Conservation (phyloP, 2,888 invertebrate genomes). For the Polydrusus cervinus region DNA sequence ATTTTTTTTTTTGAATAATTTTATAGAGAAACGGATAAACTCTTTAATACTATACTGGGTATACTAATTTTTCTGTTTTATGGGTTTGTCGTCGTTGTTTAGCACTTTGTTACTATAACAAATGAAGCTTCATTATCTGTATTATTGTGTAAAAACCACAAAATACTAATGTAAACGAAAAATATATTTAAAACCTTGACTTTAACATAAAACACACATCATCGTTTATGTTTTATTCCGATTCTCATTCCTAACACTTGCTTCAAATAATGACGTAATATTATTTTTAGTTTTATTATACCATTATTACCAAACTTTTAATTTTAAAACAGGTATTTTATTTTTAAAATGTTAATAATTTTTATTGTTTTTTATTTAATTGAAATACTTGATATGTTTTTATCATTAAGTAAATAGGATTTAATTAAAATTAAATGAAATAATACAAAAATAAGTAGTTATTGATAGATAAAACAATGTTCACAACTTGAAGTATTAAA, state of each 20-base stretch:
- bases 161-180: neutral
- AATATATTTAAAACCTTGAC: conserved; percentile 5
- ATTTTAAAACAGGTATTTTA: conserved; percentile 12
- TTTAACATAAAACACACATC: conserved; percentile 16
- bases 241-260: neutral
- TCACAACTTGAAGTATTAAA: neutral
- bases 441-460: neutral
- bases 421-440: neutral
- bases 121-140: neutral
- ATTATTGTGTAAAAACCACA: neutral
- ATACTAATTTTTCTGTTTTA: too few relatives aligned
- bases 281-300: conserved; percentile 17
- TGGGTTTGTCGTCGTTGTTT: too few relatives aligned
- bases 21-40: too few relatives aligned
- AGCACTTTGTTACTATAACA: too few relatives aligned
- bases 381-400: neutral
- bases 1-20: too few relatives aligned
- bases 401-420: conserved; percentile 7
- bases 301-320: conserved; percentile 1
- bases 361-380: conserved; percentile 17
- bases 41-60: too few relatives aligned
- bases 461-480: neutral
- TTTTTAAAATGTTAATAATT: neutral
- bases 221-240: conserved; percentile 1
- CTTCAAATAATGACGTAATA: conserved; percentile 25